phyloP scores from a whole-genome alignment of 1,140 invertebrate genomes.

The Berghia stephanieae region DNA sequence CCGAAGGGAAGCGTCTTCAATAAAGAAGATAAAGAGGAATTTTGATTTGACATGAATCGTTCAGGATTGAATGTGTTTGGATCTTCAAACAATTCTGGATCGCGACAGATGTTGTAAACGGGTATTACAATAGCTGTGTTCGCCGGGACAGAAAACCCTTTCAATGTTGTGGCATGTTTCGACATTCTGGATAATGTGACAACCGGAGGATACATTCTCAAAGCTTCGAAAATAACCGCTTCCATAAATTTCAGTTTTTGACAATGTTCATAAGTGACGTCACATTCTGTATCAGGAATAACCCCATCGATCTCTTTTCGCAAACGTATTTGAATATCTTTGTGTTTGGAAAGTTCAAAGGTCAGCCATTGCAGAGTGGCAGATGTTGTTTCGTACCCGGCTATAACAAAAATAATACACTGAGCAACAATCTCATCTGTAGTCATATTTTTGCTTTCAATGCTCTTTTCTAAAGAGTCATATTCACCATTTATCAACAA shows the following conservation, averaged over 20 bases:
- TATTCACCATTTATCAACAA: constrained; percentile 6
- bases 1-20: constrained; percentile 58
- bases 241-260: constrained; percentile 36
- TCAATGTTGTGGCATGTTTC: neutral
- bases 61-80: constrained; percentile 42
- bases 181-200: neutral
- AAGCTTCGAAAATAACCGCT: constrained; percentile 37
- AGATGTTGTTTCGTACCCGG: constrained; percentile 75
- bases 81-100: constrained; percentile 42
- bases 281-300: constrained; percentile 22
- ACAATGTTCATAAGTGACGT: constrained; percentile 40
- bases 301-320: constrained; percentile 33
- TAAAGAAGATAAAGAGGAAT: neutral
- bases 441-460: constrained; percentile 29
- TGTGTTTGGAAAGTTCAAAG: constrained; percentile 71
- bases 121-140: constrained; percentile 30
- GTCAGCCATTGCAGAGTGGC: constrained; percentile 69
- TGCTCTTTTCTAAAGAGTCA: neutral
- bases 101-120: constrained; percentile 22
- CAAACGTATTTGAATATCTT: constrained; percentile 37
- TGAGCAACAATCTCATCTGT: constrained; percentile 74
- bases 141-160: neutral
- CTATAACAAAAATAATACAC: constrained; percentile 74
- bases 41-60: constrained; percentile 9
- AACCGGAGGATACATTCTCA: constrained; percentile 42